Evolutionary conservation across 1,140 invertebrate genomes (phyloP).

Genomic region (Pomacea maculata): DNA sequence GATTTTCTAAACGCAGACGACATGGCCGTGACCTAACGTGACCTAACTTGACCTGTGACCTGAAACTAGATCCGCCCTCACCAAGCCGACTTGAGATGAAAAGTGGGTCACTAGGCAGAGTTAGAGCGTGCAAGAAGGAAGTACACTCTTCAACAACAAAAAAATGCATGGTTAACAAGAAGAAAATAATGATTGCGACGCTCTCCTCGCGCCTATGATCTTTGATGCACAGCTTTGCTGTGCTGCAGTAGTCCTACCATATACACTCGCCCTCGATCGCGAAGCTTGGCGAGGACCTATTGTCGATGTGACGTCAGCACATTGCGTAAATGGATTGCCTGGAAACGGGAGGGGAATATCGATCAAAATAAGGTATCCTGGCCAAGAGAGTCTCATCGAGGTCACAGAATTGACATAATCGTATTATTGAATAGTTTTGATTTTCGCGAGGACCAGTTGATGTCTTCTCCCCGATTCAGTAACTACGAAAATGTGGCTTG

Average conservation of each 20-base stretch:
- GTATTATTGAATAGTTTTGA: background rate
- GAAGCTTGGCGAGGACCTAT: background rate
- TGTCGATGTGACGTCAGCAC: conserved; percentile 18
- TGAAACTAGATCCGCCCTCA: conserved; percentile 14
- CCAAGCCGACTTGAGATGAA: background rate
- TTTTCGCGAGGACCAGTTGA: background rate
- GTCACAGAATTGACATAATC: background rate
- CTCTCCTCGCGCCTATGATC: background rate
- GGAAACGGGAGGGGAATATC: conserved; percentile 20
- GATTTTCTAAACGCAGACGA: background rate
- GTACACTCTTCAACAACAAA: background rate
- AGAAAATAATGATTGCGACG: background rate
- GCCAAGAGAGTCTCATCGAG: conserved; percentile 1
- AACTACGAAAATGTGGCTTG: conserved; percentile 23
- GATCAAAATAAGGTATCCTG: conserved; percentile 14
- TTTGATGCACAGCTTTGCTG: background rate
- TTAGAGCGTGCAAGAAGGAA: background rate
- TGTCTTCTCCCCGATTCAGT: background rate
- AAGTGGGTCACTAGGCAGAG: conserved; percentile 3
- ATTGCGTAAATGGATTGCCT: conserved; percentile 29
- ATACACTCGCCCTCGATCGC: background rate
- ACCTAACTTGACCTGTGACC: conserved; percentile 20
- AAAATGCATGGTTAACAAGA: background rate
- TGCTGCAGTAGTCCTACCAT: background rate
- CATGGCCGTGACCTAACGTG: conserved; percentile 9